These are phyloP conservation scores for Anas acuta DNA, from an alignment of 2,797 vertebrate genomes.

Conservation along the genomic window DNA sequence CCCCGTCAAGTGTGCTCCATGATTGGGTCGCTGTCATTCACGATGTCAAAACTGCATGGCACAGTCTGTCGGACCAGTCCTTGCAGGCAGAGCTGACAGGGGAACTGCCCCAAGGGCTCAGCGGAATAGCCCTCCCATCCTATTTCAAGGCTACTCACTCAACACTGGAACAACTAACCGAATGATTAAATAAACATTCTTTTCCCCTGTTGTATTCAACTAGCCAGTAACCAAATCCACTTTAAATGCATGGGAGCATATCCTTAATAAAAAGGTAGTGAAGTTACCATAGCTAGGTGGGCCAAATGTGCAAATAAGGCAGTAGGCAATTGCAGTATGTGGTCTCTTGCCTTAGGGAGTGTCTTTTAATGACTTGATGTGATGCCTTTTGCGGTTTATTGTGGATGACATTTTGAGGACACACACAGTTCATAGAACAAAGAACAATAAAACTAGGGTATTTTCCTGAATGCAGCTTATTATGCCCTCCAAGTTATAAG, in stretches of 20 bases:
- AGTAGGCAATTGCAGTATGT: constrained; percentile 70
- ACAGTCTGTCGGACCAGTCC: not conserved
- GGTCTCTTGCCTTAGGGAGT: constrained; percentile 79
- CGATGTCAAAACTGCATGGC: not conserved
- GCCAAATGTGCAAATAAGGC: constrained; percentile 62
- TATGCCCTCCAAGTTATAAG: constrained; percentile 29
- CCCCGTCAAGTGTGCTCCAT: not conserved
- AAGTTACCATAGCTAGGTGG: not conserved
- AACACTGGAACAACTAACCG: not conserved
- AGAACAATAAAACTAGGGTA: constrained; percentile 74
- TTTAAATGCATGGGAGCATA: constrained; percentile 5
- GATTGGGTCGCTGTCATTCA: not conserved
- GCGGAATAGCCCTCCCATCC: constrained; percentile 1
- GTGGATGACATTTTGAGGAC: constrained; percentile 87
- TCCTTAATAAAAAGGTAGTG: not conserved
- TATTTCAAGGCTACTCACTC: not conserved
- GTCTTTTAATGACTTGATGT: constrained; percentile 85
- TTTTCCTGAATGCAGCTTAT: constrained; percentile 68
- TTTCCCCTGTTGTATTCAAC: not conserved
- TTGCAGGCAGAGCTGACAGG: constrained; percentile 53
- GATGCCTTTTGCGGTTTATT: constrained; percentile 83
- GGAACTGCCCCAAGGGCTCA: not conserved
- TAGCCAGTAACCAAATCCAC: not conserved
- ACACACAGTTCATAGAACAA: constrained; percentile 72
- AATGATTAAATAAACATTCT: constrained; percentile 29